Evolutionary conservation across 2,888 invertebrate species (phyloP).

Genomic region (Xanthia icteritia): DNA sequence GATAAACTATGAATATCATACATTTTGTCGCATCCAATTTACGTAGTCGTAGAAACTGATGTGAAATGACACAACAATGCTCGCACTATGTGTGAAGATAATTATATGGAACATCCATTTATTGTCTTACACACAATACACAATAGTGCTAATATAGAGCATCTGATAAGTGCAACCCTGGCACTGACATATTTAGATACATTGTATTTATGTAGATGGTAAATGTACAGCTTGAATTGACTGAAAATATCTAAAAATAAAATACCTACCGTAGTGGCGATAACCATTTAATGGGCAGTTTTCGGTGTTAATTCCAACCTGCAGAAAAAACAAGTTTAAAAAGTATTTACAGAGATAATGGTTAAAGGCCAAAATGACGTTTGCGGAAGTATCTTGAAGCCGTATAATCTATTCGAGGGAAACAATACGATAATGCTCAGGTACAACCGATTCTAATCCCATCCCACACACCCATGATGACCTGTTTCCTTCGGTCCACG

Average conservation of each 20-base stretch:
- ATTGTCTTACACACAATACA: conserved; percentile 44
- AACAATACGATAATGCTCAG: conserved; percentile 29
- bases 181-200: conserved; percentile 67
- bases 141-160: conserved; percentile 49
- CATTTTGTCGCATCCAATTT: conserved; percentile 16
- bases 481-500: conserved; percentile 35
- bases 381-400: conserved; percentile 30
- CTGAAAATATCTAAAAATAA: neutral
- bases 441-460: conserved; percentile 44
- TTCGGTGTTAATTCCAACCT: neutral
- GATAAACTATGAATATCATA: conserved; percentile 14
- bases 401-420: conserved; percentile 24
- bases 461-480: conserved; percentile 46
- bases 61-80: conserved; percentile 51
- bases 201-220: neutral
- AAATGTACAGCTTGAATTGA: neutral
- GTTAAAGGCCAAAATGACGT: conserved; percentile 10
- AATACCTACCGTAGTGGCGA: neutral
- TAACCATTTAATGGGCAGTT: neutral
- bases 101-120: conserved; percentile 33
- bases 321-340: neutral
- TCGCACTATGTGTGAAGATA: conserved; percentile 34
- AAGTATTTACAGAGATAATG: neutral
- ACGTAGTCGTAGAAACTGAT: conserved; percentile 21
- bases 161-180: conserved; percentile 68